phyloP scores from a whole-genome alignment of 2,113 vertebrate genomes.

The Carassius carassius region DNA sequence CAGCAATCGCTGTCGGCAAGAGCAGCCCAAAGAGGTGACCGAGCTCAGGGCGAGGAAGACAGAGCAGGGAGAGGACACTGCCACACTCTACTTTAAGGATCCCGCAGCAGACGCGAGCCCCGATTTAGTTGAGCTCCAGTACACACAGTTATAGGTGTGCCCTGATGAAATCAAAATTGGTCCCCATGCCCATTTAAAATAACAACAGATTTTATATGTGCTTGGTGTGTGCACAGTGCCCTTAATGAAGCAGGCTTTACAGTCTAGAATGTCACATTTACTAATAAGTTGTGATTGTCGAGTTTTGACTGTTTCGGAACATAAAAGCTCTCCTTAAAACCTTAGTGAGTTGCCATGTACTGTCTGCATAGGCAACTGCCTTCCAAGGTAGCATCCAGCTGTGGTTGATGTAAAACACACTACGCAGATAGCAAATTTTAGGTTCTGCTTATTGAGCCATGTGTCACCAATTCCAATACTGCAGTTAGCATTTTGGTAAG shows the following conservation, averaged over 20 bases:
- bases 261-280: conserved; percentile 1
- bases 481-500: neutral
- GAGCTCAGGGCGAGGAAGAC: conserved; percentile 75
- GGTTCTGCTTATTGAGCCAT: neutral
- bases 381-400: neutral
- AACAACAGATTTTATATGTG: neutral
- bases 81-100: conserved; percentile 82
- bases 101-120: conserved; percentile 73
- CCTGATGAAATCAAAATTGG: conserved; percentile 76
- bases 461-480: neutral
- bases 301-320: conserved; percentile 2
- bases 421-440: neutral
- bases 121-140: conserved; percentile 78
- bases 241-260: neutral
- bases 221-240: conserved; percentile 15
- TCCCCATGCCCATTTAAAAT: conserved; percentile 47
- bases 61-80: conserved; percentile 76
- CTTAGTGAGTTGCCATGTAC: neutral
- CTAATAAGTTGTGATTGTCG: neutral
- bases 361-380: neutral
- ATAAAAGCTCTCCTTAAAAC: neutral
- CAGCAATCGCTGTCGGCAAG: conserved; percentile 92
- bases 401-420: too few relatives aligned
- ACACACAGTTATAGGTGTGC: conserved; percentile 76
- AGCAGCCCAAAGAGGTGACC: conserved; percentile 96